A percentile compares a stretch with the other conserved stretches of the same genome.
Conservation (phyloP, 2,797 vertebrate genomes). For the Salmo trutta region DNA sequence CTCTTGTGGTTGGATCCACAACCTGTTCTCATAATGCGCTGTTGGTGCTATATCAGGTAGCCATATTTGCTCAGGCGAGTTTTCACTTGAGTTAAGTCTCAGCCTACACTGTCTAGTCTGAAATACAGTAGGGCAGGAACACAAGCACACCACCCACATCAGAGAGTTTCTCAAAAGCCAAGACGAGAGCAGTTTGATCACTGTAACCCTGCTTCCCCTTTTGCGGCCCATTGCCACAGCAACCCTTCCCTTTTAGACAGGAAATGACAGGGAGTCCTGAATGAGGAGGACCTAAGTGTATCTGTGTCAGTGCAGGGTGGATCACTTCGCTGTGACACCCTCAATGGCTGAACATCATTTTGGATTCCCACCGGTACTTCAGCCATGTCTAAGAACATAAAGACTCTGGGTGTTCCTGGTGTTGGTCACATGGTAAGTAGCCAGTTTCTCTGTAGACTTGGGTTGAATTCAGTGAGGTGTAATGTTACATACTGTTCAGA, state of each 20-base stretch:
- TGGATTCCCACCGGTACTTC: conserved; percentile 44
- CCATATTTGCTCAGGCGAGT: neutral
- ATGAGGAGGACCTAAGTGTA: conserved; percentile 65
- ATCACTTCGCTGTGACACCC: conserved; percentile 50
- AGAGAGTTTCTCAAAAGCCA: conserved; percentile 65
- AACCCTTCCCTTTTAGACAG: conserved; percentile 89
- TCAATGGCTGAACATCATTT: conserved; percentile 23
- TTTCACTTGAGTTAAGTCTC: neutral
- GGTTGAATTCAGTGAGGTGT: neutral
- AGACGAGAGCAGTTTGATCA: conserved; percentile 66
- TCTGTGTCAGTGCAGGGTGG: conserved; percentile 55
- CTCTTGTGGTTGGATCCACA: too few relatives aligned
- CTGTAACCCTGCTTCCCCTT: conserved; percentile 88
- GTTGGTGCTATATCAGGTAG: too few relatives aligned
- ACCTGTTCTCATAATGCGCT: too few relatives aligned
- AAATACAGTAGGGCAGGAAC: neutral
- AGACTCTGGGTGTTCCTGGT: conserved; percentile 78
- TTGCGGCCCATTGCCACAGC: conserved; percentile 94
- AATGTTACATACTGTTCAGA: neutral
- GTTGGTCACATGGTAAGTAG: conserved; percentile 86
- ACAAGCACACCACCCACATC: neutral
- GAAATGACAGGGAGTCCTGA: conserved; percentile 81
- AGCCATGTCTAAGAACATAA: conserved; percentile 86
- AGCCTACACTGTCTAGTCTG: neutral
- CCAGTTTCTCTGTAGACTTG: neutral